These are phyloP conservation scores for Paradoxurus hermaphroditus DNA, from an alignment of 2,113 vertebrate species.

Conservation along the genomic window DNA sequence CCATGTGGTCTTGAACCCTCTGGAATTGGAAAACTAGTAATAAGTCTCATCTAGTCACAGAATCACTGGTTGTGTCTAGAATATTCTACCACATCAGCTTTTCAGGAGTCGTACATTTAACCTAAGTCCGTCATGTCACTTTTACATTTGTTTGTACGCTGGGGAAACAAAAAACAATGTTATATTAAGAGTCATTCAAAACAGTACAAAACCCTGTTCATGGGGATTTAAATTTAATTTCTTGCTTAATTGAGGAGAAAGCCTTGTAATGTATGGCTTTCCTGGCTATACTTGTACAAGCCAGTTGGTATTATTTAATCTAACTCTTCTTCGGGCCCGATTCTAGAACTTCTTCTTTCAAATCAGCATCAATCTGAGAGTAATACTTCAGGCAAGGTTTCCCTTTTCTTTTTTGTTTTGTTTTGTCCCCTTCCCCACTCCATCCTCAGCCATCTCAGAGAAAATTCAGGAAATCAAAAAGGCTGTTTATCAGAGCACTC, in stretches of 20 bases:
- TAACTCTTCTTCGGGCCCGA: neutral
- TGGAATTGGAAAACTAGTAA: neutral
- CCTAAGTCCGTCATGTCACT: neutral
- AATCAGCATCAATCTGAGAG: neutral
- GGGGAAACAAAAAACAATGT: neutral
- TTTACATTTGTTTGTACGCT: neutral
- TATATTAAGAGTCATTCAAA: neutral
- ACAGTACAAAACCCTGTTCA: neutral
- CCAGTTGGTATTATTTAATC: neutral
- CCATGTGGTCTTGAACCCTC: accelerated
- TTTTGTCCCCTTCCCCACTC: no score
- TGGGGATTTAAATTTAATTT: no score
- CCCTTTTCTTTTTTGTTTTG: neutral
- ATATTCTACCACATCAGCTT: neutral
- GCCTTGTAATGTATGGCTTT: neutral
- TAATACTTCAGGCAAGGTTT: neutral
- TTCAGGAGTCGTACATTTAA: no score
- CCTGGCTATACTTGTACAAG: accelerated
- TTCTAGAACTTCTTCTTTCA: neutral
- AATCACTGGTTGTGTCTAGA: neutral
- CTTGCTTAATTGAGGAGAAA: neutral
- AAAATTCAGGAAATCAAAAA: neutral
- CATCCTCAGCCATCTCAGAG: neutral
- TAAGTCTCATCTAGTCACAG: neutral
- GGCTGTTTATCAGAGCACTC: neutral